Evolutionary conservation across 2,113 vertebrate species (phyloP).

Genomic region (Ameiurus melas): DNA sequence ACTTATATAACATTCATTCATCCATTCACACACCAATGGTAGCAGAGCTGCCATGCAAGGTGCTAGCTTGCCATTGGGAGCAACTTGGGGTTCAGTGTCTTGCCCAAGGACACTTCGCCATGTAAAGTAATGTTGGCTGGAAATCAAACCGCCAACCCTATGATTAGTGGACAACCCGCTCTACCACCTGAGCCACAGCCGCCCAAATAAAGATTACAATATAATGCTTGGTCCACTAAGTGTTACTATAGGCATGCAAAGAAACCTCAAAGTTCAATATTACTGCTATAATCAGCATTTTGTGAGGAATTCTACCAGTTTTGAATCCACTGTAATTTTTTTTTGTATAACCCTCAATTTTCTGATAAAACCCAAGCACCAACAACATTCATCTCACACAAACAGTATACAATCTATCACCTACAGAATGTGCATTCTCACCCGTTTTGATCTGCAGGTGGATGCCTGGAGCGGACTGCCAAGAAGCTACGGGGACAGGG

Average conservation of each 20-base stretch:
- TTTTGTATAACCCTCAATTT: neutral
- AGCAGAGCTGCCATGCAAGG: no score
- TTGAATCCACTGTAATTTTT: neutral
- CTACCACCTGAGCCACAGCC: no score
- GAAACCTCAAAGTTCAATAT: neutral
- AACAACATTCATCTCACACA: neutral
- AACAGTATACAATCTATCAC: neutral
- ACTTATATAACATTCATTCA: no score
- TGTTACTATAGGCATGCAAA: neutral
- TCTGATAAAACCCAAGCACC: neutral
- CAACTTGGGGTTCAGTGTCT: no score
- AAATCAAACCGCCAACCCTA: no score
- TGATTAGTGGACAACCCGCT: no score
- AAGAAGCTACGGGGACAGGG: slow-evolving; percentile 79
- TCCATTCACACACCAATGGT: no score
- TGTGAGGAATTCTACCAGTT: neutral
- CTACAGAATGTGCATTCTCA: slow-evolving; percentile 43
- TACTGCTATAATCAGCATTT: neutral
- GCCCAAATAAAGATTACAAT: neutral
- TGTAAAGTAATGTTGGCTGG: no score
- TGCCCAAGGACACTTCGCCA: no score
- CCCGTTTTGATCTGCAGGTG: slow-evolving; percentile 92
- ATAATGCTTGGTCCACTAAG: neutral
- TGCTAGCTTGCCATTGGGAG: no score
- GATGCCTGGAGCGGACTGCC: slow-evolving; percentile 78